These are phyloP conservation scores for Stenodema calcarata DNA, from an alignment of 2,888 invertebrate genomes.

Conservation along the genomic window DNA sequence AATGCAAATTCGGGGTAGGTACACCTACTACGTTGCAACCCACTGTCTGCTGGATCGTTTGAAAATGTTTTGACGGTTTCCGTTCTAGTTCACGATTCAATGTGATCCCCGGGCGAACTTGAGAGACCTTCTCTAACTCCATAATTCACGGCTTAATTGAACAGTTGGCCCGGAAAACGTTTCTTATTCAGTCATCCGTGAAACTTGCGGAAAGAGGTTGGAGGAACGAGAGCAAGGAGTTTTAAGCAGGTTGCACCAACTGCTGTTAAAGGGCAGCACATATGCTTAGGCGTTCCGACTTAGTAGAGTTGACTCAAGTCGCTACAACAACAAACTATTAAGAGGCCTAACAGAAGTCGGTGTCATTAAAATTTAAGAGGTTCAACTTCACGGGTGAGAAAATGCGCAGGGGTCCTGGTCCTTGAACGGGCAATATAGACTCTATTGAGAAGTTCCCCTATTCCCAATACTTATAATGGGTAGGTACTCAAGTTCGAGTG, in stretches of 20 bases:
- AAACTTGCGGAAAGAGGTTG: slow-evolving; percentile 10
- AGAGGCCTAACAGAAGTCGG: slow-evolving; percentile 22
- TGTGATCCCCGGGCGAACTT: not conserved
- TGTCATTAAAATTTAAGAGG: slow-evolving; percentile 33
- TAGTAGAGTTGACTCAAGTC: slow-evolving; percentile 17
- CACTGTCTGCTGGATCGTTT: not conserved
- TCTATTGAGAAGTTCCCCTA: too few species aligned
- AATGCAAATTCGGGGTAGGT: too few species aligned
- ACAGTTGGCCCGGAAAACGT: slow-evolving; percentile 11
- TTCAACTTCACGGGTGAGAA: not conserved
- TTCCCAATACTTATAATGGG: too few species aligned
- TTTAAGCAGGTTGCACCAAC: slow-evolving; percentile 39
- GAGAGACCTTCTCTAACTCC: not conserved
- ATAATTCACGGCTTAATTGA: not conserved
- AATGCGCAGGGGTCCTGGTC: not conserved
- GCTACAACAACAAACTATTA: slow-evolving; percentile 42
- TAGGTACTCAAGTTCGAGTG: too few species aligned
- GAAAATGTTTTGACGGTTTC: too few species aligned
- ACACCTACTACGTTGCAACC: too few species aligned
- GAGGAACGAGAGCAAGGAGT: not conserved
- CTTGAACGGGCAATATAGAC: too few species aligned
- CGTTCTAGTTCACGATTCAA: too few species aligned
- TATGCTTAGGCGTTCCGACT: slow-evolving; percentile 16
- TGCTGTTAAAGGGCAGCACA: slow-evolving; percentile 24
- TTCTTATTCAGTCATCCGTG: slow-evolving; percentile 31